phyloP scores from a whole-genome alignment of 2,888 invertebrate species.

The Scelioninae gen. 2 region DNA sequence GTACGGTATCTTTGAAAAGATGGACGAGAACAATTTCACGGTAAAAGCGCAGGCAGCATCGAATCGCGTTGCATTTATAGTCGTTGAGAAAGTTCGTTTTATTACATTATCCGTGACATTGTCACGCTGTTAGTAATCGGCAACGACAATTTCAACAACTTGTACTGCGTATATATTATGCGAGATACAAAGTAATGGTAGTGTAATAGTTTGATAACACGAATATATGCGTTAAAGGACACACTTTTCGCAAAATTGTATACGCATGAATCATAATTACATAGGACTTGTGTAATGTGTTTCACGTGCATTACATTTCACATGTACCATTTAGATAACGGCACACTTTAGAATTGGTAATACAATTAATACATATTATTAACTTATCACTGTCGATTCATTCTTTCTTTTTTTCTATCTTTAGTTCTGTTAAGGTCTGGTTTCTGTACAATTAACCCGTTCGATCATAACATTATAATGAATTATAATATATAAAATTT shows the following conservation, averaged over 20 bases:
- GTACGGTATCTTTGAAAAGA: slow-evolving; percentile 26
- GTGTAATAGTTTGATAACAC: slow-evolving; percentile 42
- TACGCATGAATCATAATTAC: slow-evolving; percentile 33
- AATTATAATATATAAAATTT: too few species aligned
- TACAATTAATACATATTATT: too few species aligned
- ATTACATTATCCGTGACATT: slow-evolving; percentile 52
- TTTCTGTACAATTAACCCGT: too few species aligned
- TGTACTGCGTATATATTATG: slow-evolving; percentile 32
- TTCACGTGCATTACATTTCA: too few species aligned
- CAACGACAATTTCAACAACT: slow-evolving; percentile 42
- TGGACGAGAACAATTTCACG: slow-evolving; percentile 26
- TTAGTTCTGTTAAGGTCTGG: too few species aligned
- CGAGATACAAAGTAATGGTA: slow-evolving; percentile 38
- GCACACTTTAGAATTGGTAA: too few species aligned
- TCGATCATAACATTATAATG: too few species aligned
- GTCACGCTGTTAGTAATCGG: slow-evolving; percentile 58
- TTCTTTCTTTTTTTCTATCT: too few species aligned
- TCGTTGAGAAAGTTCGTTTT: slow-evolving; percentile 51
- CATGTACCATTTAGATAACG: too few species aligned
- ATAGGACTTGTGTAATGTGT: background rate
- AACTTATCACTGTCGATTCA: too few species aligned
- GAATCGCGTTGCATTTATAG: slow-evolving; percentile 33
- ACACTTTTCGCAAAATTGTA: slow-evolving; percentile 20
- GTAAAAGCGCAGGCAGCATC: slow-evolving; percentile 28
- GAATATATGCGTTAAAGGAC: slow-evolving; percentile 29